phyloP scores from a whole-genome alignment of 2,113 vertebrate species.

The Zosterops borbonicus region DNA sequence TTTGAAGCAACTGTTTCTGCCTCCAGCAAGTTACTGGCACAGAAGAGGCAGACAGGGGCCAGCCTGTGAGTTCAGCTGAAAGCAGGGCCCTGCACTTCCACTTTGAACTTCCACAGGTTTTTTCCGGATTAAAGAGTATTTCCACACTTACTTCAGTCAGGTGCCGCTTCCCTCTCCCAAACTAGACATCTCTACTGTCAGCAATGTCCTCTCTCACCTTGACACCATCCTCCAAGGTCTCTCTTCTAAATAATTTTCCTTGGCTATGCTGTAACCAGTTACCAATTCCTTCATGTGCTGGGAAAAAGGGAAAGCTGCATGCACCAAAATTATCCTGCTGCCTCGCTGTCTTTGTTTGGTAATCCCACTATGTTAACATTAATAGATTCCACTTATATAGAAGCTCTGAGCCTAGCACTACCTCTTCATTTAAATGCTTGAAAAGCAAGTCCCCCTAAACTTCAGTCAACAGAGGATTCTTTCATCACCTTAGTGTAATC shows the following conservation, averaged over 20 bases:
- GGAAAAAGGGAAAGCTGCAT: background rate
- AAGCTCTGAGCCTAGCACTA: background rate
- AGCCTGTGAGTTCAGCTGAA: background rate
- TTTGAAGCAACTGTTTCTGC: background rate
- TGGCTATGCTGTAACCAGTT: background rate
- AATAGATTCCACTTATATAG: background rate
- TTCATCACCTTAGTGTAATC: background rate
- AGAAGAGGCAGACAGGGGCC: background rate
- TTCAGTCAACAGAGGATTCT: background rate
- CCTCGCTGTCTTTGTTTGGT: accelerated
- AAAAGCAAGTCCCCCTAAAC: background rate
- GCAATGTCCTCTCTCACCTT: background rate
- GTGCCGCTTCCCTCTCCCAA: background rate
- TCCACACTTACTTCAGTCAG: background rate
- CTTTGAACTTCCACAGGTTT: background rate
- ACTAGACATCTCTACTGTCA: background rate
- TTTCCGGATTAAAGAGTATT: background rate
- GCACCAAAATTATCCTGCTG: background rate
- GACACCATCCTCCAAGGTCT: accelerated
- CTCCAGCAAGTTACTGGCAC: background rate
- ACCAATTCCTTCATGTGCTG: background rate
- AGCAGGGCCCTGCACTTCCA: background rate
- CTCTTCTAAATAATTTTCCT: background rate
- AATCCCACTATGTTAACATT: background rate
- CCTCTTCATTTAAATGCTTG: background rate